These are phyloP conservation scores for Latheticus oryzae DNA, from an alignment of 2,888 invertebrate species.

Conservation along the genomic window DNA sequence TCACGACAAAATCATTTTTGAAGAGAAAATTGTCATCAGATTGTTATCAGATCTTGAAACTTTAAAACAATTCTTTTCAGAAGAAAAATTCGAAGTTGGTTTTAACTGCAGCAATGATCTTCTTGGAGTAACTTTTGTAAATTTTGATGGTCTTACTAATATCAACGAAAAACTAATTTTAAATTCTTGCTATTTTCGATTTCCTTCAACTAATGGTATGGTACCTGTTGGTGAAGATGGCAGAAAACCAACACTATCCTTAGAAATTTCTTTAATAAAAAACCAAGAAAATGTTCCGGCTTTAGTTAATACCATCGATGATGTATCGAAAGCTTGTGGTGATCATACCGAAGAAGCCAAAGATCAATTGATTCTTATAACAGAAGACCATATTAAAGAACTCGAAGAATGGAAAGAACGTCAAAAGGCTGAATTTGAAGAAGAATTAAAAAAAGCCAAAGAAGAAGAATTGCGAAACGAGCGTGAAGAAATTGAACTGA, in stretches of 20 bases:
- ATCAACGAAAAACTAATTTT: slow-evolving; percentile 24
- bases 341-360: slow-evolving; percentile 30
- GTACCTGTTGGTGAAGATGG: slow-evolving; percentile 50
- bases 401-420: slow-evolving; percentile 79
- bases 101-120: slow-evolving; percentile 57
- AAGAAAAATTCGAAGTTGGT: slow-evolving; percentile 54
- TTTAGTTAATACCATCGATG: slow-evolving; percentile 9
- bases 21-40: slow-evolving; percentile 61
- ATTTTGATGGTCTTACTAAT: slow-evolving; percentile 49
- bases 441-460: slow-evolving; percentile 65
- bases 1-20: slow-evolving; percentile 56
- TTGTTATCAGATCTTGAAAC: slow-evolving; percentile 53
- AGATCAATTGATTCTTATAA: slow-evolving; percentile 8
- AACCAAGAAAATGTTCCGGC: slow-evolving; percentile 6
- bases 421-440: slow-evolving; percentile 66
- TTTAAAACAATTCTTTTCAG: slow-evolving; percentile 56
- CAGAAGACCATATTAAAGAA: slow-evolving; percentile 15
- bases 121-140: slow-evolving; percentile 57
- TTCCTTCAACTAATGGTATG: slow-evolving; percentile 54
- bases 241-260: slow-evolving; percentile 54
- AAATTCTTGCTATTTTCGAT: slow-evolving; percentile 51
- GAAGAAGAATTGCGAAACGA: slow-evolving; percentile 44
- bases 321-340: slow-evolving; percentile 29
- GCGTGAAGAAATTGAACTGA: slow-evolving; percentile 69
- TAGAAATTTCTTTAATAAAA: slow-evolving; percentile 47